Conservation (phyloP, 2,888 invertebrate species). For the Neuroscelio doddi region DNA sequence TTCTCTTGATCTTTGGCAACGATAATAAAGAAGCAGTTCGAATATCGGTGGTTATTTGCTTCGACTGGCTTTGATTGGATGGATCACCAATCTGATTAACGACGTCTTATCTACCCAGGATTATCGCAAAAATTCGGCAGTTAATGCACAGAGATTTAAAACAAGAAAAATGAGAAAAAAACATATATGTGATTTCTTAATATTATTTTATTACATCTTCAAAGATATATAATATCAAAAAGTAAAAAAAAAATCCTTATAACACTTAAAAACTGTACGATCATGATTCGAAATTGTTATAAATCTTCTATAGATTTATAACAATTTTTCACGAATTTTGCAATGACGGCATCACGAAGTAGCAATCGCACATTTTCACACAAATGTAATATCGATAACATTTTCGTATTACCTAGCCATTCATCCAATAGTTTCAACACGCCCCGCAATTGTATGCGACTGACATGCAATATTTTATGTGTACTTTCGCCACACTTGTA, state of each 20-base stretch:
- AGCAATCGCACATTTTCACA: conserved; percentile 1
- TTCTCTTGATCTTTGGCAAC: conserved; percentile 14
- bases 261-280: too few relatives aligned
- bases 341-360: too few relatives aligned
- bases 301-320: too few relatives aligned
- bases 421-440: conserved; percentile 20
- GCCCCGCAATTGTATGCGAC: conserved; percentile 16
- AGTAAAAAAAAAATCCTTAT: too few relatives aligned
- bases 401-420: conserved; percentile 19
- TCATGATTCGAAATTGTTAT: too few relatives aligned
- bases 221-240: background rate
- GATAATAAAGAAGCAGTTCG: conserved; percentile 40
- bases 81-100: conserved; percentile 59
- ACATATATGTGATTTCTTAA: background rate
- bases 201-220: background rate
- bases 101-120: conserved; percentile 54
- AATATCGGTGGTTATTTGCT: conserved; percentile 29
- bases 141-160: conserved; percentile 1
- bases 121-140: conserved; percentile 40
- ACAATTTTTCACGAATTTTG: too few relatives aligned
- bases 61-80: conserved; percentile 55
- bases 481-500: conserved; percentile 35
- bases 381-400: conserved; percentile 17
- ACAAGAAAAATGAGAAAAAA: background rate
- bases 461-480: conserved; percentile 31